phyloP scores from a whole-genome alignment of 1,140 invertebrate genomes.

The Amyelois transitella region DNA sequence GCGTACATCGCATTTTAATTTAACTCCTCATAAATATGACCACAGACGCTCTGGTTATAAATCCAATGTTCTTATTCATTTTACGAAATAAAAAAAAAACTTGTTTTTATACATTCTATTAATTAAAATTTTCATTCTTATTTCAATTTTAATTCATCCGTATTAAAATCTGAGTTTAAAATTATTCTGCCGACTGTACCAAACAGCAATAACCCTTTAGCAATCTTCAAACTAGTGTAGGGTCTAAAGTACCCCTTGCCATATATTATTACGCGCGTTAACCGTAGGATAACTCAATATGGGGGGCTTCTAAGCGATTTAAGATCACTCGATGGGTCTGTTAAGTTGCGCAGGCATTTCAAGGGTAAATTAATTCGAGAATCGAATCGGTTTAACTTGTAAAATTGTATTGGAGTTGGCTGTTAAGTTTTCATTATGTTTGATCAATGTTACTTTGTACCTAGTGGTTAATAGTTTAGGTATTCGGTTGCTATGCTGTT shows the following conservation, averaged over 20 bases:
- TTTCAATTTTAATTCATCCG: neutral
- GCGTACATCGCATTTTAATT: too few species aligned
- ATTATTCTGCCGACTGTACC: neutral
- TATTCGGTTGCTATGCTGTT: too few species aligned
- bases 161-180: neutral
- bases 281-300: constrained; percentile 29
- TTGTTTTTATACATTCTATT: too few species aligned
- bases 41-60: too few species aligned
- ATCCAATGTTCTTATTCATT: too few species aligned
- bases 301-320: constrained; percentile 27
- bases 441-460: neutral
- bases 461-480: too few species aligned
- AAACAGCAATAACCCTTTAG: constrained; percentile 21
- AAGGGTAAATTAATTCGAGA: constrained; percentile 22
- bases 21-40: too few species aligned
- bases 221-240: constrained; percentile 16
- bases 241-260: constrained; percentile 18
- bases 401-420: neutral
- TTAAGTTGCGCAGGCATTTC: constrained; percentile 15
- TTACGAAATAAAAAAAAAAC: too few species aligned
- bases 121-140: too few species aligned
- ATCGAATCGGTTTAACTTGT: constrained; percentile 20
- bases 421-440: neutral
- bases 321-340: constrained; percentile 25
- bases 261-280: constrained; percentile 31